These are phyloP conservation scores for Parauchenoglanis punctatus DNA, from an alignment of 2,797 vertebrate genomes.

Conservation along the genomic window DNA sequence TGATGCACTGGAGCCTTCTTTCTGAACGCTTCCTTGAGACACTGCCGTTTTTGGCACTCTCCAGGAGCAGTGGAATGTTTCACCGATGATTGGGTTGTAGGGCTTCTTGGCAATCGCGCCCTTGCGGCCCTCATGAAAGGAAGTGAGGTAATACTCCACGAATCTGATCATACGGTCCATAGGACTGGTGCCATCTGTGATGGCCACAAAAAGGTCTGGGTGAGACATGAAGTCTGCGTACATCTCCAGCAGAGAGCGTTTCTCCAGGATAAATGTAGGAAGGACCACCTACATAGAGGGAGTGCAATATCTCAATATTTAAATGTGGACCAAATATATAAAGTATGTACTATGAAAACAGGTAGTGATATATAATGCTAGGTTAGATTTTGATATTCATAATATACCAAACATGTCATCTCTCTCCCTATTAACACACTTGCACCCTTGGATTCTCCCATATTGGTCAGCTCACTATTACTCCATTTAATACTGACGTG, in stretches of 20 bases:
- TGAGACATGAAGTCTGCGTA: conserved; percentile 99
- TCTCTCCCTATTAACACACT: neutral
- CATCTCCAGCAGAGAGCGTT: conserved; percentile 97
- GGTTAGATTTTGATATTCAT: neutral
- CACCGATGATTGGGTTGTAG: conserved; percentile 98
- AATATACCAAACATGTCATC: neutral
- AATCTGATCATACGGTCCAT: conserved; percentile 97
- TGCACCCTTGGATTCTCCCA: neutral
- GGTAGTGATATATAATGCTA: neutral
- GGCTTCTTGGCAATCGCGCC: conserved; percentile 98
- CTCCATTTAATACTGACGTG: neutral
- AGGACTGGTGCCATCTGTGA: conserved; percentile 81
- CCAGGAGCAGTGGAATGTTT: conserved; percentile 98
- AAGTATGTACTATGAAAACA: neutral
- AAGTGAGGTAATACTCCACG: conserved; percentile 98
- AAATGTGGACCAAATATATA: neutral
- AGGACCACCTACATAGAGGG: conserved; percentile 86
- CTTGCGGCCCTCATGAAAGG: conserved; percentile 96
- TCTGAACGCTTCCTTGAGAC: conserved; percentile 58
- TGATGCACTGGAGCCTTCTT: conserved; percentile 55
- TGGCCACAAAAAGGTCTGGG: conserved; percentile 90
- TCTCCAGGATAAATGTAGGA: conserved; percentile 97
- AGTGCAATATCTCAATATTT: neutral
- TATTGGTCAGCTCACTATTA: neutral
- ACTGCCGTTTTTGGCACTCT: conserved; percentile 74